These are phyloP conservation scores for Actenoides lindsayi DNA, from an alignment of 2,113 vertebrate species.

Conservation along the genomic window DNA sequence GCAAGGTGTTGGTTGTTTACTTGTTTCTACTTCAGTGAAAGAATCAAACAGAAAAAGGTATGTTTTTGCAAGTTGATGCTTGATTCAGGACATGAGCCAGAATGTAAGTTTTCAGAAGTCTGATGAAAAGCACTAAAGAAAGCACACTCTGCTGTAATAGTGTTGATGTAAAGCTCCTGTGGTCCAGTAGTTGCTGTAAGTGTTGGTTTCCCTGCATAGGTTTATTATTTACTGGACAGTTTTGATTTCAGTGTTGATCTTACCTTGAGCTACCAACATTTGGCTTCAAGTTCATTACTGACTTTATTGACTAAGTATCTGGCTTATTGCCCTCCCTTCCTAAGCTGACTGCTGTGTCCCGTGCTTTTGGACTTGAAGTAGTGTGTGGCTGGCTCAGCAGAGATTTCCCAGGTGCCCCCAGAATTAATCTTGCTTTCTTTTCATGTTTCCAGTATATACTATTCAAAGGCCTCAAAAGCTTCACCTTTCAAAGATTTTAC, in stretches of 20 bases:
- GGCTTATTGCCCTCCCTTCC: neutral
- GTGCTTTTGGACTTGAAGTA: neutral
- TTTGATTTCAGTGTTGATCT: neutral
- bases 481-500: neutral
- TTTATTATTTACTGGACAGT: neutral
- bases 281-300: neutral
- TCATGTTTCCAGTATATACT: neutral
- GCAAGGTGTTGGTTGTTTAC: neutral
- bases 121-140: neutral
- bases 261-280: neutral
- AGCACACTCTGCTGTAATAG: neutral
- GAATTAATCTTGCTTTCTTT: neutral
- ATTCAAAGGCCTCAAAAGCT: neutral
- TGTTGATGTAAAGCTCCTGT: neutral
- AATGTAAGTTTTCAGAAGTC: neutral
- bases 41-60: neutral
- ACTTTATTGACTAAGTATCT: neutral
- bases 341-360: neutral
- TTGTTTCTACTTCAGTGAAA: neutral
- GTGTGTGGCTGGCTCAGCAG: neutral
- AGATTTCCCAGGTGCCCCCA: neutral
- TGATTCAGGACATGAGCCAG: neutral
- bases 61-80: neutral
- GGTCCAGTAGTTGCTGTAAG: neutral
- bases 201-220: neutral